Conservation (phyloP, 2,797 vertebrate genomes). For the Steatocranus sp. region DNA sequence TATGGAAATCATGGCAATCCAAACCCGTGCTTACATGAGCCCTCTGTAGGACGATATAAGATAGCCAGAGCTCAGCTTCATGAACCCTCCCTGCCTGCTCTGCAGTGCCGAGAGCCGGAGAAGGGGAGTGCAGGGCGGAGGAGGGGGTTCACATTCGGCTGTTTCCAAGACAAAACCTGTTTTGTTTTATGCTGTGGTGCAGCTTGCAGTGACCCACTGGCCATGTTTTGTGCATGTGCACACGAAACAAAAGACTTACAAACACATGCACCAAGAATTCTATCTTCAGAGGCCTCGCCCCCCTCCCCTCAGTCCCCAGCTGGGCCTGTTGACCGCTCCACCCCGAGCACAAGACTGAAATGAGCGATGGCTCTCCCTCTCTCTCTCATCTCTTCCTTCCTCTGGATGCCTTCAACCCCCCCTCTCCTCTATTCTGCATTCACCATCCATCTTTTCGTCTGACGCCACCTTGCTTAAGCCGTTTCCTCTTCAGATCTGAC, state of each 20-base stretch:
- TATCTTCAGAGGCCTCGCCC: neutral
- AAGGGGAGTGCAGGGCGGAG: slow-evolving; percentile 27
- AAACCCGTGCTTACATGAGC: slow-evolving; percentile 53
- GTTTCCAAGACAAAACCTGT: slow-evolving; percentile 69
- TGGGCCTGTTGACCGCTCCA: slow-evolving; percentile 40
- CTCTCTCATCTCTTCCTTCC: neutral
- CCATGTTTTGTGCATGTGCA: neutral
- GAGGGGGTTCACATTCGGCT: slow-evolving; percentile 68
- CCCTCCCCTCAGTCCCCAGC: neutral
- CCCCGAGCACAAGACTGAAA: slow-evolving; percentile 10
- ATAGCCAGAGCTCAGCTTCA: slow-evolving; percentile 36
- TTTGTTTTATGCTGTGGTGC: slow-evolving; percentile 61
- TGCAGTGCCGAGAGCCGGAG: slow-evolving; percentile 24
- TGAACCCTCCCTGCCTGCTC: slow-evolving; percentile 40
- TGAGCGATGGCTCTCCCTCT: slow-evolving; percentile 32
- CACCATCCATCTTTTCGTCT: slow-evolving; percentile 7
- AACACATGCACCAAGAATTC: slow-evolving; percentile 22
- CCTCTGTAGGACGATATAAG: slow-evolving; percentile 46
- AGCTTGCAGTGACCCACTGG: slow-evolving; percentile 23
- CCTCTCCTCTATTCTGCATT: neutral
- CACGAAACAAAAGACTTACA: slow-evolving; percentile 22
- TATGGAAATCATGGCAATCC: slow-evolving; percentile 25
- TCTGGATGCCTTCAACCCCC: neutral
- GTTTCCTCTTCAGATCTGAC: neutral
- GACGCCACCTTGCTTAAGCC: neutral